Conservation (phyloP, 2,888 invertebrate genomes). For the Tenthredo distinguenda region DNA sequence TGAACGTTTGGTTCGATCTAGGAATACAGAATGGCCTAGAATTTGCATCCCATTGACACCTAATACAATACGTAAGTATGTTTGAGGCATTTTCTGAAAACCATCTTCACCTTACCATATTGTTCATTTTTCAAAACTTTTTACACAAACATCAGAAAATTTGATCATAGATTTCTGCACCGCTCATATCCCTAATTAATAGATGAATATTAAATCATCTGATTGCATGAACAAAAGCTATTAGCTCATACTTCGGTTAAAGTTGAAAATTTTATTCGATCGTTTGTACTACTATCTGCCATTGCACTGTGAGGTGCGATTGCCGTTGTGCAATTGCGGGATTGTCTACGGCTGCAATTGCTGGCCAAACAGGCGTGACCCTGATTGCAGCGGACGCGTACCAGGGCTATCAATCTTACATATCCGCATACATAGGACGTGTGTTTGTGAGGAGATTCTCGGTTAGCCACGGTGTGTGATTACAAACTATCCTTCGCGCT, state of each 20-base stretch:
- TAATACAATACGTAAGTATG: too few species aligned
- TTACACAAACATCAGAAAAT: not conserved
- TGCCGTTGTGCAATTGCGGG: slow-evolving; percentile 6
- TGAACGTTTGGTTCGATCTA: not conserved
- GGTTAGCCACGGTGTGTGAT: not conserved
- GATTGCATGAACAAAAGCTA: not conserved
- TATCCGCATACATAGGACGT: not conserved
- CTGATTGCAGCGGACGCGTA: slow-evolving; percentile 38
- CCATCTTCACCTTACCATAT: too few species aligned
- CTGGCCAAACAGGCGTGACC: slow-evolving; percentile 43
- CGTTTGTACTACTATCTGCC: not conserved
- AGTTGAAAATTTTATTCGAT: not conserved
- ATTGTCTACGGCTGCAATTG: slow-evolving; percentile 36
- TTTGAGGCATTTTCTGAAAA: too few species aligned
- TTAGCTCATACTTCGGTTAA: not conserved
- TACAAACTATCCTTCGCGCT: not conserved
- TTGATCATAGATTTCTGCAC: not conserved
- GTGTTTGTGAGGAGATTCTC: not conserved
- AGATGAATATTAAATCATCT: not conserved
- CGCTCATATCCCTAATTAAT: not conserved
- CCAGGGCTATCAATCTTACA: slow-evolving; percentile 21
- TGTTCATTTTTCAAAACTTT: too few species aligned
- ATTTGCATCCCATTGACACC: not conserved
- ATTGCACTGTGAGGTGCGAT: slow-evolving; percentile 8
- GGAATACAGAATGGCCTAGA: not conserved